Base-by-base conservation (phyloP, 2,797 vertebrate species). In the Gallirallus australis region DNA sequence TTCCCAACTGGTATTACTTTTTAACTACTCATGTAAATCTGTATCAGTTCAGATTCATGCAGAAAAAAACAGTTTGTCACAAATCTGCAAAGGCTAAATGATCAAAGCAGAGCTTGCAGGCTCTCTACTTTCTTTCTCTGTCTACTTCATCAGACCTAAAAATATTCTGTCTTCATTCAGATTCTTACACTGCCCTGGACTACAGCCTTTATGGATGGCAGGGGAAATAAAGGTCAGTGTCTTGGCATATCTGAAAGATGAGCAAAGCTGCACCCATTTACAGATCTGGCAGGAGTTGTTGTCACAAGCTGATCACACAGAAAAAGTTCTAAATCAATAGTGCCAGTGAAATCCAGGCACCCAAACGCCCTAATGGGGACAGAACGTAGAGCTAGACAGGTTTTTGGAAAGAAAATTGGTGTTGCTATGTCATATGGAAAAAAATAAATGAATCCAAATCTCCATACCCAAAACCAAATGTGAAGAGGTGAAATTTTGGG, bases 11-110 rank as follows among this genome's bases (percentile, higher is more conserved):
- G 88, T 93, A 92, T 93, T 95, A 90, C 86, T 86, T 92, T 90
- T 93, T 94, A 93, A 94, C 91, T 89, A 77, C 76, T 96, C 93
- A 91, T 93, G 96, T 92, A 95, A 95, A 94, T 96, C 94, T 89
- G 63, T 87, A 95, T 93, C 91, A 68, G 88, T 86, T 93, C 83
- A 77, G 65, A 96, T 90, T 91, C 73, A n/a, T 63, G 92, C 92
- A 91, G 95, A 54, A 94, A 95, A 96, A 96, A 96, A 86, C 94
- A 92, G 91, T 94, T 96, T 93, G 93, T 94, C 88, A 86, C 81
- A 95, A 95, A 72, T 94, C 71, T 92, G 94, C 69, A 52, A 69
- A 82, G 65, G 89, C 79, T 64, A 78, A 89, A 85, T 87, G 85
- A 92, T 94, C 94, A 97, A 96, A 96, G 95, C 83, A 82, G 82